phyloP scores from a whole-genome alignment of 2,797 vertebrate species.

The Numenius phaeopus region DNA sequence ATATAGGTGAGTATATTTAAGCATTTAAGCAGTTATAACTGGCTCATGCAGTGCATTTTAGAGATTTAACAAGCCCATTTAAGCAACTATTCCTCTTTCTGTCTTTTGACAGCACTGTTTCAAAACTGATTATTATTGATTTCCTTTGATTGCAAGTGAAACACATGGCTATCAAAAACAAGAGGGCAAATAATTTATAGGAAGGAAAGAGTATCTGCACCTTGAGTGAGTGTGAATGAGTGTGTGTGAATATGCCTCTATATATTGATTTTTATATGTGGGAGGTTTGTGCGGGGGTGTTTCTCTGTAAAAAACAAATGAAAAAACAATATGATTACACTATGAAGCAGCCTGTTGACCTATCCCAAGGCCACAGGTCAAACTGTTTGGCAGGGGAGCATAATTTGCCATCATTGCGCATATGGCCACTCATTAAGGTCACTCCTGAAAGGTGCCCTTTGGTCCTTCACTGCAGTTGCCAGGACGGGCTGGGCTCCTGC shows the following conservation, averaged over 20 bases:
- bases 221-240: background rate
- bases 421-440: slow-evolving; percentile 6
- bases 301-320: background rate
- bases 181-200: background rate
- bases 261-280: background rate
- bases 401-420: background rate
- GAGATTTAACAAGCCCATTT: background rate
- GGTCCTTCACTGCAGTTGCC: background rate
- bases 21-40: background rate
- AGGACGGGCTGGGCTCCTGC: background rate
- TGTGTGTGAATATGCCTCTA: background rate
- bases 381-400: background rate
- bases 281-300: background rate
- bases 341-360: background rate
- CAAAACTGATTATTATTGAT: background rate
- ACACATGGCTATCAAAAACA: background rate
- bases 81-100: background rate
- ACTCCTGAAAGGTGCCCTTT: background rate
- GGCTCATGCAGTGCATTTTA: background rate
- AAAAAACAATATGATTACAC: background rate
- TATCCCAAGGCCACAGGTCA: background rate
- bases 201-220: background rate
- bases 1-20: background rate
- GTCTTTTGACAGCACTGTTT: background rate
- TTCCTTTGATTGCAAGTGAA: background rate